Evolutionary conservation across 2,888 invertebrate genomes (phyloP).

Genomic region (Troides helena): DNA sequence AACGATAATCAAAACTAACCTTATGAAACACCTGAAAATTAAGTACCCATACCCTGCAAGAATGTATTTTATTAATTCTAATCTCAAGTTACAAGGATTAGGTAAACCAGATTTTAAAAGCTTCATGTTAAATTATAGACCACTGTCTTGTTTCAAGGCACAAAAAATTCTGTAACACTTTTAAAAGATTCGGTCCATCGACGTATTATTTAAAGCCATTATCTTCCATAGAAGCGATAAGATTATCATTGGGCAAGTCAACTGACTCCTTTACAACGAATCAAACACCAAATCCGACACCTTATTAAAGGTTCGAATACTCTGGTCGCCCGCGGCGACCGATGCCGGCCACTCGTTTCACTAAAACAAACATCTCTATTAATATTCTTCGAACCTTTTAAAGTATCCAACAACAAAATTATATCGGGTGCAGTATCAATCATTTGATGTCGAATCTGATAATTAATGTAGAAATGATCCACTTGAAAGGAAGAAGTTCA

Average conservation of each 20-base stretch:
- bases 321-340: conserved; percentile 64
- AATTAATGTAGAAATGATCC: conserved; percentile 62
- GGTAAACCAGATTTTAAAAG: not conserved
- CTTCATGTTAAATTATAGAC: not conserved
- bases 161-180: not conserved
- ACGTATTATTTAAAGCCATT: conserved; percentile 18
- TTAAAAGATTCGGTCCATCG: conserved; percentile 3
- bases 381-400: conserved; percentile 57
- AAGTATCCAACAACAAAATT: conserved; percentile 50
- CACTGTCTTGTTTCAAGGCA: not conserved
- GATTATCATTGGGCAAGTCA: conserved; percentile 30
- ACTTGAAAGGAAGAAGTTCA: not conserved
- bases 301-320: conserved; percentile 61
- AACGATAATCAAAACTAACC: no score
- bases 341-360: conserved; percentile 41
- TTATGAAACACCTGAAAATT: no score
- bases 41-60: no score
- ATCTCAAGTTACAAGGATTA: not conserved
- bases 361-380: conserved; percentile 77
- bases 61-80: not conserved
- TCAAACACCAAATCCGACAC: conserved; percentile 61
- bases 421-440: conserved; percentile 64
- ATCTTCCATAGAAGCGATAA: conserved; percentile 25
- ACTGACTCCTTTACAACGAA: conserved; percentile 48
- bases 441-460: conserved; percentile 57